These are phyloP conservation scores for Plotosus lineatus DNA, from an alignment of 2,113 vertebrate genomes.

Conservation along the genomic window DNA sequence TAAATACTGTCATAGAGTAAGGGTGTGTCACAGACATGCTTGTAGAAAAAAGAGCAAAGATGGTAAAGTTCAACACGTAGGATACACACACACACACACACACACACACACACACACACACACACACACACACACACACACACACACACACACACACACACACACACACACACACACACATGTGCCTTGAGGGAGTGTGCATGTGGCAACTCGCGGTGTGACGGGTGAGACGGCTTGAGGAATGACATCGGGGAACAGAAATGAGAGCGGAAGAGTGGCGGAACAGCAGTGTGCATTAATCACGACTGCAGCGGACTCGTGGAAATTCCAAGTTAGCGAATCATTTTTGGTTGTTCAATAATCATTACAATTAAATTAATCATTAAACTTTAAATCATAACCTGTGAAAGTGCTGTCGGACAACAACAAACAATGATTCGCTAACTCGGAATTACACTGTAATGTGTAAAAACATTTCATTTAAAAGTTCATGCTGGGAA, in stretches of 20 bases:
- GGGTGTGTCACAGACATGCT: conserved; percentile 7
- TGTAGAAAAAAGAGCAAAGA: not conserved
- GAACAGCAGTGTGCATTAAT: not conserved
- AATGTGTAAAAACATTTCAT: not conserved
- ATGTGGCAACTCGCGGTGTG: conserved; percentile 37
- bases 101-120: conserved; percentile 8
- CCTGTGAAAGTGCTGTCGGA: too few species aligned
- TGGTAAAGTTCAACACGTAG: not conserved
- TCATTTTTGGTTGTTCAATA: too few species aligned
- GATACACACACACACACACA: not conserved
- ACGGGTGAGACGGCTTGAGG: not conserved
- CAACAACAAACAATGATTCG: too few species aligned
- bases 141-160: conserved; percentile 12
- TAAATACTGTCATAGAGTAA: not conserved
- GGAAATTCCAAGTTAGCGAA: not conserved
- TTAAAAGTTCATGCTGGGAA: not conserved
- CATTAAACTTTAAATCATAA: too few species aligned
- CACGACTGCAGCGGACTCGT: not conserved
- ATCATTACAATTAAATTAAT: too few species aligned
- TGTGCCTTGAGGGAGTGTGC: not conserved
- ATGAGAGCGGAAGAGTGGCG: not conserved
- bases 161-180: not conserved
- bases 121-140: conserved; percentile 20
- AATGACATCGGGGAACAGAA: not conserved
- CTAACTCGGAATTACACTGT: too few species aligned